These are phyloP conservation scores for Astropecten irregularis DNA, from an alignment of 53 echinoderm and acorn worm species.

Conservation along the genomic window DNA sequence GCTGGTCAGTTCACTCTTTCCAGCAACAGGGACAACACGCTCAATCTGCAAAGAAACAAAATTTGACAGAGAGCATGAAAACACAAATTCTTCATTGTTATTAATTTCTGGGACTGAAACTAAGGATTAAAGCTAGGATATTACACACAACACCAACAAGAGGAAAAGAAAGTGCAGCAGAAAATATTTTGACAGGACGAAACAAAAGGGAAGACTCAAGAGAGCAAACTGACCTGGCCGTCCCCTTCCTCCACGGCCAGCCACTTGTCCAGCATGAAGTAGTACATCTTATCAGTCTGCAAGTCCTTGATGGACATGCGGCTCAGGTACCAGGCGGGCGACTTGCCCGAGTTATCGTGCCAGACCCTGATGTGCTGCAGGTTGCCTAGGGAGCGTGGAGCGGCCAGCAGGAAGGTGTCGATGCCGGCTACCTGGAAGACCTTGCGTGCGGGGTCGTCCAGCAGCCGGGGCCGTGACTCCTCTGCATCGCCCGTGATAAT, in stretches of 20 bases:
- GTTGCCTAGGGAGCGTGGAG: slow-evolving; percentile 77
- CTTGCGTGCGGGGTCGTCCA: slow-evolving; percentile 67
- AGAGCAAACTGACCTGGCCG: slow-evolving; percentile 69
- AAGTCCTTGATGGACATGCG: slow-evolving; percentile 77
- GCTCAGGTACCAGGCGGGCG: slow-evolving; percentile 69
- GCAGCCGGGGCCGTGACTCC: slow-evolving; percentile 72
- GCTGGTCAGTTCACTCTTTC: slow-evolving; percentile 84
- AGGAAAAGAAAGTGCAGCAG: no score
- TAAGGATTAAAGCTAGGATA: no score
- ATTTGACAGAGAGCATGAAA: no score
- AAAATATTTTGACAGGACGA: no score
- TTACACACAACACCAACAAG: no score
- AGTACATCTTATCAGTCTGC: slow-evolving; percentile 73
- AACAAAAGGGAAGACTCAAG: no score
- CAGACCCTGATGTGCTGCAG: slow-evolving; percentile 79
- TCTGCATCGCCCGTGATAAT: slow-evolving; percentile 79
- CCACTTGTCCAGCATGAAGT: slow-evolving; percentile 88
- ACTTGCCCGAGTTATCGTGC: slow-evolving; percentile 85
- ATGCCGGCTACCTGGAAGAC: slow-evolving; percentile 76
- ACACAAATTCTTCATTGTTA: no score
- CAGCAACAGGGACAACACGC: slow-evolving; percentile 87
- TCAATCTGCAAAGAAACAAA: slow-evolving; percentile 72
- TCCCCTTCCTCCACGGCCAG: slow-evolving; percentile 86
- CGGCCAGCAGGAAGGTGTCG: slow-evolving; percentile 75
- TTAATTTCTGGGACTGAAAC: no score